phyloP scores from a whole-genome alignment of 2,113 vertebrate genomes.

The Ctenodactylus gundi region DNA sequence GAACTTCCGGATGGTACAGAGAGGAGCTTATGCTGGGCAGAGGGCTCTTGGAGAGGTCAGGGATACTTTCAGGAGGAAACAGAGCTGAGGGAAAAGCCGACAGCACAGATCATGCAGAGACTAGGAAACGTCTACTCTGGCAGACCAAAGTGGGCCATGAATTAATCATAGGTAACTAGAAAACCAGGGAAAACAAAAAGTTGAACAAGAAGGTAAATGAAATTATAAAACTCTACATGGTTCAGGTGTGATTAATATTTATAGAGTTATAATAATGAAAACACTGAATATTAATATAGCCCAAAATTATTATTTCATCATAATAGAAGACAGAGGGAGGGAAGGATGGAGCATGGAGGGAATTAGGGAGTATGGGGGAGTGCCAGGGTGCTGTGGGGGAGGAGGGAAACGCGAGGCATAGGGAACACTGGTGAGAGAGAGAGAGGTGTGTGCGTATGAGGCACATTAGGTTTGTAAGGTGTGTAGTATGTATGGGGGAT shows the following conservation, averaged over 20 bases:
- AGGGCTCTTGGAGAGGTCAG: background rate
- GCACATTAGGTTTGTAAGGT: no score
- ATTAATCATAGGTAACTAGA: slow-evolving; percentile 71
- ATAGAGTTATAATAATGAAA: slow-evolving; percentile 76
- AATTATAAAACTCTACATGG: slow-evolving; percentile 77
- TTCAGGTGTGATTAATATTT: slow-evolving; percentile 77
- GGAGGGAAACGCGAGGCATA: no score
- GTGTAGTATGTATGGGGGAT: no score
- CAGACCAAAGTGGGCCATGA: slow-evolving; percentile 45
- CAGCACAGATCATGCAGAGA: background rate
- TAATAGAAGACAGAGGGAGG: slow-evolving; percentile 19
- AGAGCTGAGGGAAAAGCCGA: background rate
- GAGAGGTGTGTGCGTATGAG: background rate
- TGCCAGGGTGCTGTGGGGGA: no score
- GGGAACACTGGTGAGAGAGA: no score
- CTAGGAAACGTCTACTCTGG: background rate
- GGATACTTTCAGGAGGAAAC: background rate
- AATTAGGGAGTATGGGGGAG: no score
- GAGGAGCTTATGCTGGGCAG: background rate
- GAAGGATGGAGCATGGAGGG: background rate
- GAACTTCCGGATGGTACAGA: rapidly evolving
- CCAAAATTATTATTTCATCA: slow-evolving; percentile 73
- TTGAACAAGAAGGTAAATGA: slow-evolving; percentile 79
- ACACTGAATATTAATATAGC: slow-evolving; percentile 76
- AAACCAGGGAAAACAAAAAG: slow-evolving; percentile 74